Base-by-base conservation (phyloP, 2,113 vertebrate genomes). In the zebrafish (Danio rerio) region DNA sequence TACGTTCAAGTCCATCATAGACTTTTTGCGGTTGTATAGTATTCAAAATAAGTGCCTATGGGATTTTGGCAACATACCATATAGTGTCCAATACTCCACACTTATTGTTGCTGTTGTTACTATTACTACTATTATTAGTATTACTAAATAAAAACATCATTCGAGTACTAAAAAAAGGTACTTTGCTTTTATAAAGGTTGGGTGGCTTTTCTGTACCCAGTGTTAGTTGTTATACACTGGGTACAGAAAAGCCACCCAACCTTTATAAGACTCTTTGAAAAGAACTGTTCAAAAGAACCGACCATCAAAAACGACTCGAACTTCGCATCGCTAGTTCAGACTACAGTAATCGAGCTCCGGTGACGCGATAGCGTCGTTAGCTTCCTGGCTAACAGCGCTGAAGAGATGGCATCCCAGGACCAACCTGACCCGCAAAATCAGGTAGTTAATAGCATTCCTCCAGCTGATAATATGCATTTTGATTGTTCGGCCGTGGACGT, bases 351-450 rank as follows among this genome's bases (percentile, higher is more conserved):
- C 89, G 89, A 92, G 20, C 78, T 9, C 10, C 2, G 47, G 9
- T 7, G n/a, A 1, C 31, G 21, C 0, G 20, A 75, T 21, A 15
- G 70, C n/a, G 0, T 89, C 86, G 81, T 88, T 40, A 78, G 78
- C 74, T 47, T 53, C 31, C 11, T 53, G 49, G 65, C 58, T 47
- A 53, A 66, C 52, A 66, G 63, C 74, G 73, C 42, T 72, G 82
- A 72, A 91, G 89, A 92, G 89, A 95, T 95, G 94, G 92, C 93
- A 80, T 93, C 93, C 80, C 89, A 90, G 83, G 93, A 94, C 1
- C 91, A 91, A 80, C 53, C 89, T 86, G 92, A 92, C 8, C 87
- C 87, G 85, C 86, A 89, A 82, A 66, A 86, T 88, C 91, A 94
- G 94, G 94, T 95, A 87, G 43, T 50, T 75, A 5, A 56, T 83